Conservation (phyloP, 2,113 vertebrate genomes). For the Himantopus leucocephalus region DNA sequence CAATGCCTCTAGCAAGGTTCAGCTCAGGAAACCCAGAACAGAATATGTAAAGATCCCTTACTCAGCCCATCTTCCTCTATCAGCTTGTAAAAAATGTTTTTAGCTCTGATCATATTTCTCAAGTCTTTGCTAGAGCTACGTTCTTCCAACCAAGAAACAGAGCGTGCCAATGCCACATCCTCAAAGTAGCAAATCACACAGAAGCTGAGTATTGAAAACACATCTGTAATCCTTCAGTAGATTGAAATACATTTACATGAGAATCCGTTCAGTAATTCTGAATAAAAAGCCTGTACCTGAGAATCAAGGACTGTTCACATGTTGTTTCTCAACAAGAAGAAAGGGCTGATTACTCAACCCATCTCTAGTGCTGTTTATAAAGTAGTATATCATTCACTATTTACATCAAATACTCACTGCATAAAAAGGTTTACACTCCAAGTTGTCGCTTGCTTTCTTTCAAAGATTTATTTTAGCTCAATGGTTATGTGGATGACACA, state of each 20-base stretch:
- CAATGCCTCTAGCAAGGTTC: constrained; percentile 8
- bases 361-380: not conserved
- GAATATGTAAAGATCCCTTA: not conserved
- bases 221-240: not conserved
- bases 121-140: not conserved
- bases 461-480: not conserved
- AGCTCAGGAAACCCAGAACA: not conserved
- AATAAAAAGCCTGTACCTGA: not conserved
- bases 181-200: not conserved
- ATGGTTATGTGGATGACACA: not conserved
- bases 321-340: not conserved
- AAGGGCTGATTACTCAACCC: not conserved
- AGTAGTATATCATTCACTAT: not conserved
- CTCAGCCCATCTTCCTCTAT: not conserved
- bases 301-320: not conserved
- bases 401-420: not conserved
- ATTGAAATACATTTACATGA: not conserved
- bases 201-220: not conserved
- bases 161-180: not conserved
- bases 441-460: not conserved
- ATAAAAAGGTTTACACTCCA: not conserved
- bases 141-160: not conserved
- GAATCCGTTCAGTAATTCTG: not conserved
- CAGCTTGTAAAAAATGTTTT: not conserved
- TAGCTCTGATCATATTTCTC: not conserved